These are phyloP conservation scores for Odontothrips loti DNA, from an alignment of 2,888 invertebrate species.

Conservation along the genomic window DNA sequence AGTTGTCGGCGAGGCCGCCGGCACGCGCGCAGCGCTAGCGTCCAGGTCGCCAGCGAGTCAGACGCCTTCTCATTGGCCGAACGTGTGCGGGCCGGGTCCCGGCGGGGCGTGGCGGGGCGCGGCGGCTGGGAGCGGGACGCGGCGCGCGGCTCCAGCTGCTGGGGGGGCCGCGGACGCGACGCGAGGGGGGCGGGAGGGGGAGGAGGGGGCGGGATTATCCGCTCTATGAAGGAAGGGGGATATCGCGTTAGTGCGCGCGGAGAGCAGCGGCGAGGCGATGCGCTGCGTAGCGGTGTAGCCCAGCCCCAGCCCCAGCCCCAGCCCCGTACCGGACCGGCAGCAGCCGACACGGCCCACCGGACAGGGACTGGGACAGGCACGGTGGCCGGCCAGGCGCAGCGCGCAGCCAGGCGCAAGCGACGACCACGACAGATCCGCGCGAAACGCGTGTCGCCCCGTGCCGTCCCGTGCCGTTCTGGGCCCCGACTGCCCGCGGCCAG, in stretches of 20 bases:
- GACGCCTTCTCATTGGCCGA: neutral
- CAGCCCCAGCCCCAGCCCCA: neutral
- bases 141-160: neutral
- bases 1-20: neutral
- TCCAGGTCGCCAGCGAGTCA: neutral
- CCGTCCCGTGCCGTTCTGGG: no score
- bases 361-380: no score
- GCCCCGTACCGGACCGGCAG: neutral
- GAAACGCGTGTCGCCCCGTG: no score
- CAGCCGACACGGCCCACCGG: neutral
- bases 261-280: neutral
- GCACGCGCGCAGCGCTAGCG: conserved; percentile 25
- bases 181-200: neutral
- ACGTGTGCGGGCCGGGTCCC: neutral
- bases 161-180: neutral
- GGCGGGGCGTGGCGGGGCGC: conserved; percentile 1
- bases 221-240: conserved; percentile 23
- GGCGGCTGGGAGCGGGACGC: neutral
- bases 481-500: no score
- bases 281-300: neutral
- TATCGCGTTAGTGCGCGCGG: conserved; percentile 18
- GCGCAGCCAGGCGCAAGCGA: neutral
- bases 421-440: neutral
- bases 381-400: neutral
- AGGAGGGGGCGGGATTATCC: neutral